phyloP scores from a whole-genome alignment of 2,888 invertebrate species.

The Dermolepida albohirtum region DNA sequence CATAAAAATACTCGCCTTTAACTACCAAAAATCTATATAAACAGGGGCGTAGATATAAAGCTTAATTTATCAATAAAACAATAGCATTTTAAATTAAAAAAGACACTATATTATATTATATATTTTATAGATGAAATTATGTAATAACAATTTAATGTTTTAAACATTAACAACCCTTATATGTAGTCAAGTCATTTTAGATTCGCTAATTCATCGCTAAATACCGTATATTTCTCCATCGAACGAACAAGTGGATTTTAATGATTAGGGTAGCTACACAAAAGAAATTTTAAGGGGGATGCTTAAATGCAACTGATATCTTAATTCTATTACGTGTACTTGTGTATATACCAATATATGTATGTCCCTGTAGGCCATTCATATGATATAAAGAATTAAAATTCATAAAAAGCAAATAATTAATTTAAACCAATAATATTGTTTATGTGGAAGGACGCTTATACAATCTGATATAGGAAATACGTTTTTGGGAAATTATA shows the following conservation, averaged over 20 bases:
- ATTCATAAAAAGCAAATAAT: too few relatives aligned
- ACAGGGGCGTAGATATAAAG: not conserved
- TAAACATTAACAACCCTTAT: too few relatives aligned
- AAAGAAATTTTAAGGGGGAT: constrained; percentile 40
- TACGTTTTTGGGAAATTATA: too few relatives aligned
- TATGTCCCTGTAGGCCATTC: too few relatives aligned
- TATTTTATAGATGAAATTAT: not conserved
- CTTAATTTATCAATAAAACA: too few relatives aligned
- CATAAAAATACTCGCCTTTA: too few relatives aligned
- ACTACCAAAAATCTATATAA: too few relatives aligned
- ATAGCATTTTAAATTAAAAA: not conserved
- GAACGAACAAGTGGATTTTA: constrained; percentile 59
- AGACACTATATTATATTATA: not conserved
- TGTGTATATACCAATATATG: too few relatives aligned
- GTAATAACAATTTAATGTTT: constrained; percentile 9
- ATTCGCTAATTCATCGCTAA: constrained; percentile 38
- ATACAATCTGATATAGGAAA: too few relatives aligned
- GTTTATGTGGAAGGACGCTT: too few relatives aligned
- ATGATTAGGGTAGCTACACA: constrained; percentile 53
- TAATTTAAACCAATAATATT: too few relatives aligned
- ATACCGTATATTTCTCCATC: constrained; percentile 52
- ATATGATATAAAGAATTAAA: too few relatives aligned
- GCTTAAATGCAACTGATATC: constrained; percentile 41
- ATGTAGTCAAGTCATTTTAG: constrained; percentile 44
- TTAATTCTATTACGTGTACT: constrained; percentile 11